phyloP scores from a whole-genome alignment of 2,888 invertebrate genomes.

The Drosophila infuscata region DNA sequence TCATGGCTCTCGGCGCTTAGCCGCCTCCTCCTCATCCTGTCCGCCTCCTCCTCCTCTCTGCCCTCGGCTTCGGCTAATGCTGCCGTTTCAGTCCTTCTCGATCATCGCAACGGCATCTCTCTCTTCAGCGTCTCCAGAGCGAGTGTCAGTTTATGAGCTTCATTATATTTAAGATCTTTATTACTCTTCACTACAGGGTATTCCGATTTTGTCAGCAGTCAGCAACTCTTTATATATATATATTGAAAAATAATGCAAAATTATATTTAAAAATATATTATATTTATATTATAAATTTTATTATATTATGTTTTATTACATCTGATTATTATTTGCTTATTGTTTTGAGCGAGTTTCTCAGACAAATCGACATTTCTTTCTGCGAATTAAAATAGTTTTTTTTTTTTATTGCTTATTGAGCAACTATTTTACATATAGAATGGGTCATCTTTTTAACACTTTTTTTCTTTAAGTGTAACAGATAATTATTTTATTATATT shows the following conservation, averaged over 20 bases:
- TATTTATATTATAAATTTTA: neutral
- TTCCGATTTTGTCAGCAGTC: constrained; percentile 26
- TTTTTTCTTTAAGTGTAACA: neutral
- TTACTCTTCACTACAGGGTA: constrained; percentile 25
- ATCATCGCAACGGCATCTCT: constrained; percentile 28
- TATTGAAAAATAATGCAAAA: neutral
- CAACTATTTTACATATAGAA: neutral
- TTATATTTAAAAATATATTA: neutral
- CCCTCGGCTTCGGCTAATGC: neutral
- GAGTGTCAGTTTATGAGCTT: constrained; percentile 78
- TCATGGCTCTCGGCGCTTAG: constrained; percentile 68
- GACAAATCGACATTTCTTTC: neutral
- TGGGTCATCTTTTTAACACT: too few relatives aligned
- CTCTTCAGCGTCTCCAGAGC: constrained; percentile 10
- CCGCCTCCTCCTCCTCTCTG: neutral
- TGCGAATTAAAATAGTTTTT: neutral
- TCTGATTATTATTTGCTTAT: too few relatives aligned
- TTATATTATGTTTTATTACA: neutral
- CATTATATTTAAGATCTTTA: constrained; percentile 63
- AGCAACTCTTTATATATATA: neutral
- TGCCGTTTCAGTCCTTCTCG: constrained; percentile 10
- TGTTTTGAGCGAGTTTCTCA: neutral
- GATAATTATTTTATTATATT: too few relatives aligned
- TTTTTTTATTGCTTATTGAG: neutral
- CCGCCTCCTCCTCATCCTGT: neutral